These are phyloP conservation scores for Petromus typicus DNA, from an alignment of 2,113 vertebrate genomes.

Conservation along the genomic window DNA sequence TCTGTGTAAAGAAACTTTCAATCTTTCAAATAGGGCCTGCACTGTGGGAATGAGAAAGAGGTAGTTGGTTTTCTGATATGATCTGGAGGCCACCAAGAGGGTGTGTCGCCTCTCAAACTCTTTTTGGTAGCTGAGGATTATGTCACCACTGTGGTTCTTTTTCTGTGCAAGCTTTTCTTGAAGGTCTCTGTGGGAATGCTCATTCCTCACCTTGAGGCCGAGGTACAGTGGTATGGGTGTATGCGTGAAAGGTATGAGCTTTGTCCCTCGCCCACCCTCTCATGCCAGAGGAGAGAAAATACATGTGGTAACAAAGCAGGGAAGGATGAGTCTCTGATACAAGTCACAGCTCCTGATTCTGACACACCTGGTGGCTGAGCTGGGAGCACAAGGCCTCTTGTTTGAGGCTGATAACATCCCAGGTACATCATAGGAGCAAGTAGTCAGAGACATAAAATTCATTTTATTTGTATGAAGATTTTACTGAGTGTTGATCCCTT, in stretches of 20 bases:
- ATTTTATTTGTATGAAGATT: background rate
- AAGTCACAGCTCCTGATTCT: background rate
- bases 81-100: background rate
- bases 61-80: background rate
- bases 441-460: background rate
- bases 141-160: background rate
- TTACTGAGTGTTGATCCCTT: background rate
- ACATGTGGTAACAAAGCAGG: background rate
- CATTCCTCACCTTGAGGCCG: background rate
- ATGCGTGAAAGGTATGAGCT: background rate
- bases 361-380: background rate
- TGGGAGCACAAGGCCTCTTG: background rate
- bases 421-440: background rate
- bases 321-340: background rate
- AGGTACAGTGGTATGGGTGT: background rate
- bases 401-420: background rate
- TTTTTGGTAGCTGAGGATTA: background rate
- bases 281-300: background rate
- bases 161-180: constrained; percentile 5
- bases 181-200: constrained; percentile 36
- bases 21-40: constrained; percentile 71
- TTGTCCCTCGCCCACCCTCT: background rate
- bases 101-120: background rate
- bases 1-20: constrained; percentile 81
- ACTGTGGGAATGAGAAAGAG: background rate